Percentiles rank a stretch among this genome's conserved stretches.
Evolutionary conservation across 2,113 vertebrate genomes (phyloP).

Genomic region (Crotalus tigris): DNA sequence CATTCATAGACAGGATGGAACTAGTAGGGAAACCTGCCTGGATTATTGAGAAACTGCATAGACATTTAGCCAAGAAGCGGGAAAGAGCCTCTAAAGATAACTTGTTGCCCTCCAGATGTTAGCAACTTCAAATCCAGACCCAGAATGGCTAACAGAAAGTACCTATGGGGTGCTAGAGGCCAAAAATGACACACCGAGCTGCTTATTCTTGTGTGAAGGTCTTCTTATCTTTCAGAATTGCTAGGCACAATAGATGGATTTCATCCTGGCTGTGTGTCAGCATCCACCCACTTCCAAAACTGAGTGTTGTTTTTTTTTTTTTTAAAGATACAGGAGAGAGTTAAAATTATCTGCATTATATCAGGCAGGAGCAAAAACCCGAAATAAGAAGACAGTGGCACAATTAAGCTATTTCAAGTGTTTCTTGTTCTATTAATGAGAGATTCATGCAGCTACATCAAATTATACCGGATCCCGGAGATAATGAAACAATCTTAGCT

Average conservation of each 20-base stretch:
- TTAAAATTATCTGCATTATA: conserved; percentile 22
- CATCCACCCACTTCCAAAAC: not conserved
- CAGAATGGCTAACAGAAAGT: not conserved
- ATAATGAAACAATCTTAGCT: not conserved
- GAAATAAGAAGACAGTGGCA: conserved; percentile 26
- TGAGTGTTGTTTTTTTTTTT: not conserved
- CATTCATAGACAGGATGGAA: not conserved
- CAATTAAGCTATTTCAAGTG: conserved; percentile 1
- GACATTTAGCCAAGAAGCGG: not conserved
- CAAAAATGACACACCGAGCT: not conserved
- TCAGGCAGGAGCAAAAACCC: conserved; percentile 11
- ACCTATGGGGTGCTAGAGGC: not conserved
- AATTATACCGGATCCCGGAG: not conserved
- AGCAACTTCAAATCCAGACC: not conserved
- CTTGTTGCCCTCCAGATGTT: not conserved
- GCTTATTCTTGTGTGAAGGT: not conserved
- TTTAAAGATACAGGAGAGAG: not conserved
- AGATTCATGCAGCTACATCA: not conserved
- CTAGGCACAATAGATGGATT: not conserved
- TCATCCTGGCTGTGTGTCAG: not conserved
- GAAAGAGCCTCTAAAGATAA: not conserved
- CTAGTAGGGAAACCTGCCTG: not conserved
- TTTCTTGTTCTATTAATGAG: conserved; percentile 18
- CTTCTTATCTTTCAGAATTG: not conserved
- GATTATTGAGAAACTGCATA: not conserved